Evolutionary conservation across 2,113 vertebrate genomes (phyloP).

Genomic region (Probosciger aterrimus): DNA sequence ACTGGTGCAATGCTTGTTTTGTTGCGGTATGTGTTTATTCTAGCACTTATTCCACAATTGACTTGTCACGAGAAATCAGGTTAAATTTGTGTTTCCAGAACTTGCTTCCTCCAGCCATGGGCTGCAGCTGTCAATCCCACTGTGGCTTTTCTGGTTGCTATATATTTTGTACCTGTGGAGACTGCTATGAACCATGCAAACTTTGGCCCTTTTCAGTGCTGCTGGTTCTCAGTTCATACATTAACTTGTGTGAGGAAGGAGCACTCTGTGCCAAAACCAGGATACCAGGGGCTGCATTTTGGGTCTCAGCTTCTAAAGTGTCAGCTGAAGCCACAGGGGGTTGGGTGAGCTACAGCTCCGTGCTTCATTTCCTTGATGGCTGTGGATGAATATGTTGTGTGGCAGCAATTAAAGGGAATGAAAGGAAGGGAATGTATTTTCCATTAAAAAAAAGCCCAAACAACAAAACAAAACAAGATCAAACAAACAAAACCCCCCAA

Average conservation of each 20-base stretch:
- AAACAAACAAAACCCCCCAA: neutral
- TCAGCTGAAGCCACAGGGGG: constrained; percentile 10
- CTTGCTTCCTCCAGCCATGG: neutral
- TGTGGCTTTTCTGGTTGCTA: neutral
- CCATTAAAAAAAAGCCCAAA: neutral
- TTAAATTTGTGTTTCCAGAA: constrained; percentile 44
- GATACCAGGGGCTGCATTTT: neutral
- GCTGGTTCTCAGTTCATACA: neutral
- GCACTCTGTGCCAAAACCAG: neutral
- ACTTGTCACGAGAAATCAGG: constrained; percentile 56
- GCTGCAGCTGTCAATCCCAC: neutral
- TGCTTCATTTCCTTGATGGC: constrained; percentile 59
- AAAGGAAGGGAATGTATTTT: constrained; percentile 33
- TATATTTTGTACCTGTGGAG: neutral
- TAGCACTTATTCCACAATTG: constrained; percentile 8
- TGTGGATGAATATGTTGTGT: constrained; percentile 35
- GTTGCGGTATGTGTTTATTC: neutral
- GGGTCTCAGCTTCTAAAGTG: neutral
- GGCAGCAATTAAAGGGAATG: constrained; percentile 47
- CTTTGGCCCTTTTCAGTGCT: neutral
- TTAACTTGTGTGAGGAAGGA: neutral
- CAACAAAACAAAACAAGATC: neutral
- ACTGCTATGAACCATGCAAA: neutral
- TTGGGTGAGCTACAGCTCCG: constrained; percentile 45
- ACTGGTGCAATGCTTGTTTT: constrained; percentile 56